Base-by-base conservation (phyloP, 1,140 invertebrate species). In the Octopus sinensis region DNA sequence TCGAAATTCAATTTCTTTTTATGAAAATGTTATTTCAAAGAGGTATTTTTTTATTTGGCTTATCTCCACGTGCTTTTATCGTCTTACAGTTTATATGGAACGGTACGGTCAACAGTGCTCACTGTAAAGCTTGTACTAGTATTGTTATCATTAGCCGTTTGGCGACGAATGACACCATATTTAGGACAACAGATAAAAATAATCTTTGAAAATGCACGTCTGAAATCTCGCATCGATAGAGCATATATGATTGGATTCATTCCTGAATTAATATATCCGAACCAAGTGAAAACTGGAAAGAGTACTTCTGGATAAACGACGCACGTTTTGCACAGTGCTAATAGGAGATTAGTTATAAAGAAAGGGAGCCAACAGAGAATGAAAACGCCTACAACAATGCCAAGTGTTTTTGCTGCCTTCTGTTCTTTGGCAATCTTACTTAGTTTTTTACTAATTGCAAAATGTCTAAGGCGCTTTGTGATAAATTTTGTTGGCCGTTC, bases 301-400 rank as follows among this genome's bases (percentile, higher is more conserved):
- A 91, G 76, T 51, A 88, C 77, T 43, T 87, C 86, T 4, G 86
- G 84, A 79, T 84, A 82, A 17, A 53, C 88, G 92, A 93, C 80
- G 87, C 89, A 91, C 5, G 85, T 83, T 5, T 95, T 91, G 87
- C 97, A 97, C n/a, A 91, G 90, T 94, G 96, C 87, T 94, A 92
- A 84, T 54, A 98, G 93, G 10, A 98, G 91, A 3, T 97, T 96
- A 54, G 97, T 92, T 2, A 97, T 95, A 90, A 99, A 98, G 90
- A 98, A 99, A 4, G 98, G 98, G 54, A 99, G 91, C 98, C 97
- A 99, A 89, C 97, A 99, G 80, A 98, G 92, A 17, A 95, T 96
- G 88, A 99, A 99, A 1, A 97, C 96, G 82, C 96, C 97, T 79
- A 99, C 98, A 6, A 93, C 92, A 80, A 99, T 98, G 13, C 97